Evolutionary conservation across 2,888 invertebrate genomes (phyloP).

Genomic region (Drosophila helvetica): DNA sequence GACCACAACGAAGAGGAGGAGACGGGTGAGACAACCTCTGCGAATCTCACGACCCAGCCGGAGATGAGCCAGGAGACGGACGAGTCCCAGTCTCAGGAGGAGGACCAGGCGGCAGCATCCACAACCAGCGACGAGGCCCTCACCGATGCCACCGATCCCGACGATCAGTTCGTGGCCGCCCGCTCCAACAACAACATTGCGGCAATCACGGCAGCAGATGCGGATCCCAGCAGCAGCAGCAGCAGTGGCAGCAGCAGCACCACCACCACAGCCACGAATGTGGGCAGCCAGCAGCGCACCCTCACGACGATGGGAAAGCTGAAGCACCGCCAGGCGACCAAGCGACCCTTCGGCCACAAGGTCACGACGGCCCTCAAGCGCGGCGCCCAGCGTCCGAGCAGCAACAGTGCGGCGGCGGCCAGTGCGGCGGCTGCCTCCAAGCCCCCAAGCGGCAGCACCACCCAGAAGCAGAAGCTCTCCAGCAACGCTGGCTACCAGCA

Average conservation of each 20-base stretch:
- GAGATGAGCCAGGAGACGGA: slow-evolving; percentile 32
- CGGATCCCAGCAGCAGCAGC: slow-evolving; percentile 45
- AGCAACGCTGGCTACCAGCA: slow-evolving; percentile 49
- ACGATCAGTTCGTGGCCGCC: slow-evolving; percentile 82
- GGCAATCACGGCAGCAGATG: slow-evolving; percentile 80
- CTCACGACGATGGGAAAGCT: slow-evolving; percentile 77
- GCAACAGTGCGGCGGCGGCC: slow-evolving; percentile 61
- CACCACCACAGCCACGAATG: slow-evolving; percentile 61
- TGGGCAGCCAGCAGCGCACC: slow-evolving; percentile 81
- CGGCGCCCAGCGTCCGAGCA: slow-evolving; percentile 67
- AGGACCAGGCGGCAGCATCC: slow-evolving; percentile 48
- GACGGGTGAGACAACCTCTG: slow-evolving; percentile 45
- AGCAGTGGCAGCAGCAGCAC: slow-evolving; percentile 40
- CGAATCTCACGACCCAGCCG: slow-evolving; percentile 37
- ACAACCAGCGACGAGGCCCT: slow-evolving; percentile 68
- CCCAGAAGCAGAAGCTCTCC: slow-evolving; percentile 50
- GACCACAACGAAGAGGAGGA: slow-evolving; percentile 21
- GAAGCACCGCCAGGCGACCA: slow-evolving; percentile 74
- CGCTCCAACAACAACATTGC: slow-evolving; percentile 82
- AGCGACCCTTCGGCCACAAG: slow-evolving; percentile 68
- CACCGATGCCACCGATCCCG: slow-evolving; percentile 79
- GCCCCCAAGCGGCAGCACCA: slow-evolving; percentile 62
- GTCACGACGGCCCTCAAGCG: slow-evolving; percentile 66
- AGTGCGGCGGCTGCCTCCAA: slow-evolving; percentile 65
- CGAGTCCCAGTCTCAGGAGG: slow-evolving; percentile 18